Evolutionary conservation across 2,797 vertebrate genomes (phyloP).

Genomic region (Enteromius mattozi): DNA sequence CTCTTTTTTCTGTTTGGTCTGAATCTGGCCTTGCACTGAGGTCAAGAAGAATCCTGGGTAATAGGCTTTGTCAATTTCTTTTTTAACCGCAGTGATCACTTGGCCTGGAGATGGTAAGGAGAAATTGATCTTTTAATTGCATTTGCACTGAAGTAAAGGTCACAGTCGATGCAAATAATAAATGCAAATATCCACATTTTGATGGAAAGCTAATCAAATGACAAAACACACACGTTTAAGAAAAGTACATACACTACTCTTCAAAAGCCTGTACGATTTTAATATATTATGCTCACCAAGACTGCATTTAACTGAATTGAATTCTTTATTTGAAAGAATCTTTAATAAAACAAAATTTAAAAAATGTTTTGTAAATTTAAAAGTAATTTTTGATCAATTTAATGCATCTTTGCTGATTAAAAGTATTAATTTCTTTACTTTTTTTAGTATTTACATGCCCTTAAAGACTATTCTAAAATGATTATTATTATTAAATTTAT

Average conservation of each 20-base stretch:
- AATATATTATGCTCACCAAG: neutral
- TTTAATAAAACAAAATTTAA: neutral
- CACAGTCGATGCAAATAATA: slow-evolving; percentile 3
- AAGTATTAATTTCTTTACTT: neutral
- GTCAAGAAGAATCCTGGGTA: slow-evolving; percentile 87
- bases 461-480: neutral
- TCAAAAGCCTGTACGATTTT: neutral
- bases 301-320: neutral
- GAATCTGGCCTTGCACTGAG: slow-evolving; percentile 82
- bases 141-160: slow-evolving; percentile 10
- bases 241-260: neutral
- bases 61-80: slow-evolving; percentile 83
- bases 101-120: slow-evolving; percentile 78
- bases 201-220: neutral
- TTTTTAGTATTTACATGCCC: neutral
- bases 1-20: slow-evolving; percentile 80
- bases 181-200: neutral
- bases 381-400: neutral
- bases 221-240: neutral
- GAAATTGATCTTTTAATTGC: neutral
- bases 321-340: neutral
- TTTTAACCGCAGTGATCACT: slow-evolving; percentile 87
- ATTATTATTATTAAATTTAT: neutral
- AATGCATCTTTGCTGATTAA: neutral
- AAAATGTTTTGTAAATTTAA: neutral